Conservation (phyloP, 2,888 invertebrate genomes). For the Athalia rosae region DNA sequence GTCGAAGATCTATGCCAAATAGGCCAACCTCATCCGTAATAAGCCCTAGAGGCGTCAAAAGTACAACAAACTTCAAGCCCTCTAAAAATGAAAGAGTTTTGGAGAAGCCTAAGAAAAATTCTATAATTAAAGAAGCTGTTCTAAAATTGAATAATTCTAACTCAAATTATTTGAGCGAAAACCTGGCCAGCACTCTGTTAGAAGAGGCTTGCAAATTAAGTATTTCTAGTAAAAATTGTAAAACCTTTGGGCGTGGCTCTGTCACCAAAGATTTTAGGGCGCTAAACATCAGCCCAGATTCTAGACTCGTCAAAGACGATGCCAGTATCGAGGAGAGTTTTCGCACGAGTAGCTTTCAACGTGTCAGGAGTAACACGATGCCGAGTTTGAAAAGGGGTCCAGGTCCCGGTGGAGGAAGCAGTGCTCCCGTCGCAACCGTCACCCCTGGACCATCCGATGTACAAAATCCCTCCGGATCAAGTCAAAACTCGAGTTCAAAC, state of each 20-base stretch:
- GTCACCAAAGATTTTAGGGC: conserved; percentile 69
- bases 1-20: conserved; percentile 61
- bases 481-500: conserved; percentile 65
- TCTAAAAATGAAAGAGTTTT: conserved; percentile 63
- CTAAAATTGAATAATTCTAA: conserved; percentile 63
- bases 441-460: conserved; percentile 23
- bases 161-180: conserved; percentile 60
- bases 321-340: conserved; percentile 64
- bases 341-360: conserved; percentile 65
- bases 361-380: conserved; percentile 71
- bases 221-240: conserved; percentile 60
- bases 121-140: conserved; percentile 68
- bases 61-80: conserved; percentile 68
- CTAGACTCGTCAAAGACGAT: conserved; percentile 66
- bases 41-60: conserved; percentile 64
- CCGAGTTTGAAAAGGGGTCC: conserved; percentile 68
- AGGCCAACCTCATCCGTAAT: conserved; percentile 53
- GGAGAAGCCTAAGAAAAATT: conserved; percentile 61
- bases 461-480: conserved; percentile 50
- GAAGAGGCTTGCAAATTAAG: conserved; percentile 65
- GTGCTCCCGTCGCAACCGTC: conserved; percentile 41
- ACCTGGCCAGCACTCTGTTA: conserved; percentile 58
- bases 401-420: conserved; percentile 65
- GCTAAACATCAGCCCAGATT: conserved; percentile 62
- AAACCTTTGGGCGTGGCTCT: conserved; percentile 66